Evolutionary conservation across 2,797 vertebrate genomes (phyloP), one percentile per base, ranked within the genome.

Genomic region (Protonibea diacanthus): DNA sequence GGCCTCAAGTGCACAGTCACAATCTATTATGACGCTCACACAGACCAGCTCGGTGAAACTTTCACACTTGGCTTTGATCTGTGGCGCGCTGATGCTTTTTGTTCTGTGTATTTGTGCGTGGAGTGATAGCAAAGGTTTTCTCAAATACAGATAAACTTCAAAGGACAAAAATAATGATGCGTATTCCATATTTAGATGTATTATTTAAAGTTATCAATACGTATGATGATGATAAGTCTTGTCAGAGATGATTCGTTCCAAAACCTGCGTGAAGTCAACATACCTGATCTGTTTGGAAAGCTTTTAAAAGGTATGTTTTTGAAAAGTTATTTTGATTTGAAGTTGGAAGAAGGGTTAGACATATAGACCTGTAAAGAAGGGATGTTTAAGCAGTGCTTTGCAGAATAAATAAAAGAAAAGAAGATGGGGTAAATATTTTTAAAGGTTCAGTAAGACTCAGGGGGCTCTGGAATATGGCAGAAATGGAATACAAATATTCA

Each of bases 41-140:
- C 74, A 15, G 53, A 78, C 79, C 78, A 62, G 27, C 78, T 71
- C 48, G 5, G 74, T 68, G 71, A 74, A 82, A 76, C 69, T n/a
- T 70, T 69, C 80, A 88, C 57, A 5, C 76, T 66, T 74, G 3
- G 17, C 92, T 94, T 92, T 94, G 92, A 92, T 93, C 90, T 84
- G 61, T 51, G 13, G 25, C 9, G 20, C 20, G 3, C 73, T 20
- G 44, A 25, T 63, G 71, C 71, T 84, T 83, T 89, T 83, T 89
- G 78, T 84, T 89, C 73, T 81, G 78, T 81, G 70, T 68, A 75
- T 86, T 80, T 83, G 77, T 44, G 66, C 3, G 11, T 8, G 25
- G 67, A 89, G 61, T 86, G 77, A 52, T 17, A 52, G 86, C 81
- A 40, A 74, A 82, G 69, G 68, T 73, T 84, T 67, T 82, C 29